A percentile compares a stretch with the other conserved stretches of the same genome.
Evolutionary conservation across 2,113 vertebrate species (phyloP).

Genomic region (Gymnarchus niloticus): DNA sequence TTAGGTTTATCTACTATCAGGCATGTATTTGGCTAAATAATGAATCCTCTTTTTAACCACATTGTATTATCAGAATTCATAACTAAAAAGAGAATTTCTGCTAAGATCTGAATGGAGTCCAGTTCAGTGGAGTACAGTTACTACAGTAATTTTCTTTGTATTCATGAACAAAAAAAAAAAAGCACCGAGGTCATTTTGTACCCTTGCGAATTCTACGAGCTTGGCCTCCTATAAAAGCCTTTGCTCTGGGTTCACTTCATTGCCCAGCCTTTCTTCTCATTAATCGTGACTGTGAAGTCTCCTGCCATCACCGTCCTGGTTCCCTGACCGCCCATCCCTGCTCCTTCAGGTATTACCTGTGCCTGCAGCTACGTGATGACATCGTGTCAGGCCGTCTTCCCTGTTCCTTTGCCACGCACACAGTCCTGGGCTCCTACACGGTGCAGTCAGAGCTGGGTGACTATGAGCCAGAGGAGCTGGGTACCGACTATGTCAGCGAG

Average conservation of each 20-base stretch:
- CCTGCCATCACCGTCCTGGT: background rate
- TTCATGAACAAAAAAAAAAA: background rate
- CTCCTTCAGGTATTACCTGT: constrained; percentile 84
- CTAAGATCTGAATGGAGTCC: no score
- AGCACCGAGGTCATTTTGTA: no score
- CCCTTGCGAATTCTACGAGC: no score
- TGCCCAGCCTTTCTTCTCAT: no score
- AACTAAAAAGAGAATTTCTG: no score
- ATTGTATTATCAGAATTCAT: background rate
- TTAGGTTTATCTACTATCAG: background rate
- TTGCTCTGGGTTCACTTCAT: no score
- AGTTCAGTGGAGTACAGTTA: no score
- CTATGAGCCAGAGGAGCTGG: constrained; percentile 82
- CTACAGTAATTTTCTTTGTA: no score
- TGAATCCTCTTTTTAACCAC: background rate
- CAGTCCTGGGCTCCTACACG: constrained; percentile 85
- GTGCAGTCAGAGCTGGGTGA: constrained; percentile 93
- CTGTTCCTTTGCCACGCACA: constrained; percentile 87
- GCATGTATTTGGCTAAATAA: background rate
- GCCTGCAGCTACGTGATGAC: constrained; percentile 89
- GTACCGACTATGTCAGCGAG: constrained; percentile 76
- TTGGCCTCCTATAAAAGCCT: no score
- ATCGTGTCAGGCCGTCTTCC: constrained; percentile 84
- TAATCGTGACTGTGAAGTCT: background rate
- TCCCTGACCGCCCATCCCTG: background rate